A percentile compares a stretch with the other conserved stretches of the same genome.
Evolutionary conservation across 2,888 invertebrate species (phyloP).

Genomic region (Plagodis dolabraria): DNA sequence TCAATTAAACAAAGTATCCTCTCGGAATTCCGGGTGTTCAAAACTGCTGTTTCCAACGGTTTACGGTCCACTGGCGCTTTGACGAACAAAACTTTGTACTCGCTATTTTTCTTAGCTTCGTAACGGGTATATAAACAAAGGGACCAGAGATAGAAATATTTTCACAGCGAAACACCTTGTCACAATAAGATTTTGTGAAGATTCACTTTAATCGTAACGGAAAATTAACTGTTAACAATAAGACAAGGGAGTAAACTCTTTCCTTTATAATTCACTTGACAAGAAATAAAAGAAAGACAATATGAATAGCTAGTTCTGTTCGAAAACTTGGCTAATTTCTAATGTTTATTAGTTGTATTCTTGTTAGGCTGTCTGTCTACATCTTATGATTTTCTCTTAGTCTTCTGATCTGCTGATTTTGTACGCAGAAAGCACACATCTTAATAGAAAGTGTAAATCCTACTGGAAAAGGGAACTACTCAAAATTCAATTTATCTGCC

Average conservation of each 20-base stretch:
- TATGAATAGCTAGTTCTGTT: slow-evolving; percentile 60
- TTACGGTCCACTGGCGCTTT: slow-evolving; percentile 60
- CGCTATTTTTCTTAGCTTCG: slow-evolving; percentile 57
- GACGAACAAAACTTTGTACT: slow-evolving; percentile 58
- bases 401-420: too few relatives aligned
- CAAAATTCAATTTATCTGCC: slow-evolving; percentile 1
- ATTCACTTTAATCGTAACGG: not conserved
- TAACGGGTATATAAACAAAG: slow-evolving; percentile 69
- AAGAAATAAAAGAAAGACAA: slow-evolving; percentile 63
- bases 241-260: slow-evolving; percentile 5
- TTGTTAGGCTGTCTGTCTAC: too few relatives aligned
- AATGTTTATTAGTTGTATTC: slow-evolving; percentile 24
- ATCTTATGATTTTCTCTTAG: too few relatives aligned
- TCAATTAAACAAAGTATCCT: not conserved
- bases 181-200: not conserved
- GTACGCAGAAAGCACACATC: too few relatives aligned
- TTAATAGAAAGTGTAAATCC: too few relatives aligned
- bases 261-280: slow-evolving; percentile 5
- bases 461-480: slow-evolving; percentile 8
- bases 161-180: slow-evolving; percentile 7
- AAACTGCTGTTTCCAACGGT: slow-evolving; percentile 55
- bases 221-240: not conserved
- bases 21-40: slow-evolving; percentile 4
- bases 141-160: slow-evolving; percentile 29
- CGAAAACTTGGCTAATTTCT: slow-evolving; percentile 52